A percentile compares a stretch with the other conserved stretches of the same genome.
phyloP scores from a whole-genome alignment of 2,113 vertebrate species.

The Burhinus oedicnemus region DNA sequence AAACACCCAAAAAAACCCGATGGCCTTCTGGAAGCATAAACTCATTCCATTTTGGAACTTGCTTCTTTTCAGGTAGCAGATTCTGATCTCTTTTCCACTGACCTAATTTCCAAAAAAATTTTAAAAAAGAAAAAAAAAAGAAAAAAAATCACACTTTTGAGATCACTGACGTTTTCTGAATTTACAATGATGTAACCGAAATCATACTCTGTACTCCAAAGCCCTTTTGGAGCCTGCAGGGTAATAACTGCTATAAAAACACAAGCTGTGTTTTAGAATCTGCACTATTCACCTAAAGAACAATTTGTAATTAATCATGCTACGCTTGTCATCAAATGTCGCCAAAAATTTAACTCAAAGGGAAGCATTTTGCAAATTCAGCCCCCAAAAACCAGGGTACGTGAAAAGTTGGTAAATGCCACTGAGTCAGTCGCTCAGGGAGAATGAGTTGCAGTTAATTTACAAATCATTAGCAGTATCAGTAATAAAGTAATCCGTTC shows the following conservation, averaged over 20 bases:
- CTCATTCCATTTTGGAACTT: neutral
- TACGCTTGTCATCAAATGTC: constrained; percentile 5
- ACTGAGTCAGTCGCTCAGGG: neutral
- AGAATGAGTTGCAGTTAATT: neutral
- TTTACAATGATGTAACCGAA: constrained; percentile 56
- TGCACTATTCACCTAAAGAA: constrained; percentile 62
- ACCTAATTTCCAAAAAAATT: constrained; percentile 60
- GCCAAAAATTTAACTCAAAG: neutral
- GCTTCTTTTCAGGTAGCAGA: constrained; percentile 49
- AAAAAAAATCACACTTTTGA: constrained; percentile 50
- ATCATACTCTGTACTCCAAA: constrained; percentile 25
- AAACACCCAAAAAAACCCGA: too few relatives aligned
- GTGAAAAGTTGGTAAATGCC: constrained; percentile 28
- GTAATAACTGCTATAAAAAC: constrained; percentile 63
- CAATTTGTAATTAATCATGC: constrained; percentile 51
- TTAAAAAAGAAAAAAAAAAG: neutral
- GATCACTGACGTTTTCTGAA: constrained; percentile 60
- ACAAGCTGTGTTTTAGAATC: constrained; percentile 52
- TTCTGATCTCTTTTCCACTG: constrained; percentile 53
- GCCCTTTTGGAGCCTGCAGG: constrained; percentile 23
- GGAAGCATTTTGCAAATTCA: constrained; percentile 11
- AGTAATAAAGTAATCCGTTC: neutral
- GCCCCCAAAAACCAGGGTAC: neutral
- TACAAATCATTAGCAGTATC: constrained; percentile 27
- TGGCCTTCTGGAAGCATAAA: neutral